A percentile compares a stretch with the other conserved stretches of the same genome.
Conservation (phyloP, 2,797 vertebrate species). For the Gymnothorax javanicus region DNA sequence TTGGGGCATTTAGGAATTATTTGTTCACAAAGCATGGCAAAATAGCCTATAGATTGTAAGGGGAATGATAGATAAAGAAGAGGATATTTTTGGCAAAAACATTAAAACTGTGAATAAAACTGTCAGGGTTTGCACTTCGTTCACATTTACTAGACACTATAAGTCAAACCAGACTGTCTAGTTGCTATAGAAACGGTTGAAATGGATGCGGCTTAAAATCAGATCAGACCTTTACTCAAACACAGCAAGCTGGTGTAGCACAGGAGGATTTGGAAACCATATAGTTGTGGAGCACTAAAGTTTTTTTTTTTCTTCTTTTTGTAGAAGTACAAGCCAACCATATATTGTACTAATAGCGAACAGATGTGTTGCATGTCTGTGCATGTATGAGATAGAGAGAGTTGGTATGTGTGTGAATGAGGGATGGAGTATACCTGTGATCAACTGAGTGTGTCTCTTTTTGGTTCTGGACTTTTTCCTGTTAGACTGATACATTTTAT, state of each 20-base stretch:
- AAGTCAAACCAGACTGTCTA: conserved; percentile 22
- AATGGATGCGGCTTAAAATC: conserved; percentile 37
- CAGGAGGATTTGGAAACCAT: neutral
- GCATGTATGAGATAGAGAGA: neutral
- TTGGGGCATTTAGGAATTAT: neutral
- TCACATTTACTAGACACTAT: conserved; percentile 21
- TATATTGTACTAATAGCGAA: neutral
- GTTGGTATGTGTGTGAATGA: neutral
- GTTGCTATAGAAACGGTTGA: conserved; percentile 43
- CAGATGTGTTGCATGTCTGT: neutral
- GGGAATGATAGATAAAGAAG: neutral
- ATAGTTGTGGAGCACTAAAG: neutral
- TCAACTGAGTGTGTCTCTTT: neutral
- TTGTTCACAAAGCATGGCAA: neutral
- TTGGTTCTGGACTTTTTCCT: neutral
- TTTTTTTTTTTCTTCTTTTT: no score
- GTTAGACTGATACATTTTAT: neutral
- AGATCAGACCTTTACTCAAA: conserved; percentile 30
- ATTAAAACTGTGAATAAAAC: conserved; percentile 27
- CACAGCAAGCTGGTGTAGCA: conserved; percentile 16
- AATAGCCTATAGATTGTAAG: neutral
- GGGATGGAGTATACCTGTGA: no score
- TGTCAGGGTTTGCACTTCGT: neutral
- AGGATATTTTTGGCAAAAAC: conserved; percentile 5
- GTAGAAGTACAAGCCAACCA: neutral